These are phyloP conservation scores for Cheilosia pagana DNA, from an alignment of 2,888 invertebrate genomes.

Conservation along the genomic window DNA sequence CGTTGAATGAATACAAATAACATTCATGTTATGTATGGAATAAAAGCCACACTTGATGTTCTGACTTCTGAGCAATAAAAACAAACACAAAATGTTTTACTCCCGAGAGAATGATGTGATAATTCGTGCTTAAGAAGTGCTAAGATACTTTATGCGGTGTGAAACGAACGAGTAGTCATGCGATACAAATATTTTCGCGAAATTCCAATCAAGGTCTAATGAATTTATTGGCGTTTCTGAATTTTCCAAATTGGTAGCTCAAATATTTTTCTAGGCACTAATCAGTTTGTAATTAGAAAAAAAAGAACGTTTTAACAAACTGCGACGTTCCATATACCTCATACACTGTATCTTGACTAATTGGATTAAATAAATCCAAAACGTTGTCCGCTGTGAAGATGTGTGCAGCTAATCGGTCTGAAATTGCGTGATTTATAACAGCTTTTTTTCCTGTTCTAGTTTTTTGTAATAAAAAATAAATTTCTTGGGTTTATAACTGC, in stretches of 20 bases:
- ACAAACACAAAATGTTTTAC: background rate
- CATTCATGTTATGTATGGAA: background rate
- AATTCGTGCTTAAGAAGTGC: conserved; percentile 29
- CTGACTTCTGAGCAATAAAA: background rate
- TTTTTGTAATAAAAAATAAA: too few species aligned
- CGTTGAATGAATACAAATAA: conserved; percentile 1
- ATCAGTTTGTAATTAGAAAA: too few species aligned
- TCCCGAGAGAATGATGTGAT: conserved; percentile 18
- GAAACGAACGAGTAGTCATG: conserved; percentile 6
- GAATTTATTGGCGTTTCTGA: background rate
- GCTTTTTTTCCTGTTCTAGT: too few species aligned
- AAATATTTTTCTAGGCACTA: conserved; percentile 2
- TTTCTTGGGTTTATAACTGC: too few species aligned
- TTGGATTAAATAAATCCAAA: too few species aligned
- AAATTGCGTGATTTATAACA: too few species aligned
- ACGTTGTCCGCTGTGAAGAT: too few species aligned
- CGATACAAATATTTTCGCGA: conserved; percentile 14
- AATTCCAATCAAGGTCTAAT: conserved; percentile 17
- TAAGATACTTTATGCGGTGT: conserved; percentile 18
- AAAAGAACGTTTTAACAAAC: too few species aligned
- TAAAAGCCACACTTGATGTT: background rate
- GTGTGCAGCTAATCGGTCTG: too few species aligned
- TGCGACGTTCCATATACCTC: too few species aligned
- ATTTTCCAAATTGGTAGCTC: background rate
- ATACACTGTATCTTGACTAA: too few species aligned